These are phyloP conservation scores for Bellardia pandia DNA, from an alignment of 2,888 invertebrate genomes.

Conservation along the genomic window DNA sequence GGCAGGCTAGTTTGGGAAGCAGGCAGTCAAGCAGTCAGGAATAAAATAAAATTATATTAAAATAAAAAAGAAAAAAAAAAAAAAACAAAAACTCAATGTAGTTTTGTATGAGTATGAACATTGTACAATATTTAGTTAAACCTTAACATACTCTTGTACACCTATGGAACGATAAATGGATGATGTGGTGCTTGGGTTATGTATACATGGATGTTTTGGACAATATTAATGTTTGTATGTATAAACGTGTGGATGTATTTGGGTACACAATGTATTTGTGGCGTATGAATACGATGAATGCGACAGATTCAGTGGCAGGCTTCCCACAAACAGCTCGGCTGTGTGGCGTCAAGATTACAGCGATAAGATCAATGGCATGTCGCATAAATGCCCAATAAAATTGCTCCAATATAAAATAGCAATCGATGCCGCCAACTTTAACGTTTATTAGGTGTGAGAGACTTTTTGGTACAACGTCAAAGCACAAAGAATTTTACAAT, in stretches of 20 bases:
- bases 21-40: constrained; percentile 56
- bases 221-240: constrained; percentile 10
- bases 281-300: constrained; percentile 73
- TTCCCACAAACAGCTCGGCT: constrained; percentile 75
- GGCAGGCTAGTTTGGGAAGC: constrained; percentile 34
- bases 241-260: constrained; percentile 39
- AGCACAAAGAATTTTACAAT: constrained; percentile 67
- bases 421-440: constrained; percentile 76
- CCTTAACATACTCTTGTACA: constrained; percentile 57
- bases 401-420: constrained; percentile 78
- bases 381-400: constrained; percentile 82
- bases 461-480: constrained; percentile 68
- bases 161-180: constrained; percentile 57
- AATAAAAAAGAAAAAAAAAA: too few relatives aligned
- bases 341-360: constrained; percentile 83
- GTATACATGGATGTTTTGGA: constrained; percentile 30
- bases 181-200: constrained; percentile 24
- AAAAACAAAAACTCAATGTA: neutral
- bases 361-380: constrained; percentile 83
- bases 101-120: constrained; percentile 4
- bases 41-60: constrained; percentile 62
- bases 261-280: constrained; percentile 57
- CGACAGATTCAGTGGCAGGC: constrained; percentile 73
- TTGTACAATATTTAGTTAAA: constrained; percentile 18
- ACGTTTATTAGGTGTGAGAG: constrained; percentile 74